Conservation (phyloP, 2,113 vertebrate genomes). For the Meriones unguiculatus region DNA sequence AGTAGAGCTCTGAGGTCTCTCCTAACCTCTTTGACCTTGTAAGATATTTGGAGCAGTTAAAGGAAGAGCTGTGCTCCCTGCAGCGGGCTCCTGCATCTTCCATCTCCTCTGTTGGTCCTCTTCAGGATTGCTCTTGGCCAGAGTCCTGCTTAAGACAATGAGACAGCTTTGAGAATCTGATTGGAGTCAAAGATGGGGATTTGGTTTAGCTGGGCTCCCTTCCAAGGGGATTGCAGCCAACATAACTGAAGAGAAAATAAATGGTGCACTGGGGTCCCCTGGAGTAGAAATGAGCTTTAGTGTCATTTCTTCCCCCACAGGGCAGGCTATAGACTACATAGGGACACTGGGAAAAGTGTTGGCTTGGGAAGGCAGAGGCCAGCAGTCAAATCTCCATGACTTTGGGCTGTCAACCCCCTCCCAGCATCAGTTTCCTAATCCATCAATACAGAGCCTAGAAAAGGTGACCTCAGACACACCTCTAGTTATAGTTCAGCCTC, state of each 20-base stretch:
- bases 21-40: neutral
- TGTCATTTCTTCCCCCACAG: neutral
- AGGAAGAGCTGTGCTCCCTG: neutral
- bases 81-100: neutral
- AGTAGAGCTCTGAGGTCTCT: neutral
- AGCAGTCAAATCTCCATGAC: neutral
- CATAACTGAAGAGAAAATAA: constrained; percentile 45
- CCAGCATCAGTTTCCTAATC: neutral
- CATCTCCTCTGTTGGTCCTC: neutral
- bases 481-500: neutral
- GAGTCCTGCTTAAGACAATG: constrained; percentile 27
- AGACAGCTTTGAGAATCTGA: constrained; percentile 32
- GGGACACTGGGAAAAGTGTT: neutral
- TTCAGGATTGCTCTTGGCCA: constrained; percentile 31
- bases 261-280: neutral
- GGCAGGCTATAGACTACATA: neutral
- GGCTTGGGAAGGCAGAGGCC: neutral
- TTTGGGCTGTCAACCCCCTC: neutral
- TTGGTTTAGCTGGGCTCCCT: constrained; percentile 54
- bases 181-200: neutral
- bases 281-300: constrained; percentile 35
- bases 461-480: neutral
- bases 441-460: neutral
- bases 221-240: constrained; percentile 54
- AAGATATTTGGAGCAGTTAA: neutral